Evolutionary conservation across 2,888 invertebrate genomes (phyloP), one percentile per base, ranked within the genome.

Genomic region (Volucella bombylans): DNA sequence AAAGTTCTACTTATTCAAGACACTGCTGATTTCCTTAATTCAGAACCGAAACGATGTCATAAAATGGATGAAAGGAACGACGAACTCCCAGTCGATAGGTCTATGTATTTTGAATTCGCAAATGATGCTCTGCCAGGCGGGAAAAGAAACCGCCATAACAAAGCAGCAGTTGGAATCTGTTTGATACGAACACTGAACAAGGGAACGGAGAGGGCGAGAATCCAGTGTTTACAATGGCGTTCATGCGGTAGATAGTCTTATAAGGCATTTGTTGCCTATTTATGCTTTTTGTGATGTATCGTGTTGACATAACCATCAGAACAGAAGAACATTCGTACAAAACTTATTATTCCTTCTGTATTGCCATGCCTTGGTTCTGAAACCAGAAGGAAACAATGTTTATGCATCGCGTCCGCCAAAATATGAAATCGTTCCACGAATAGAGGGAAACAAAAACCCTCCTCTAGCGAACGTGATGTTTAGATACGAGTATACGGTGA

Each of bases 381-480:
- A 67, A 54, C 52, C 54, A 61, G 39, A 52, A 43, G 39, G 49
- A 65, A 69, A 81, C 80, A 77, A 80, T 85, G 85, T 85, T 80
- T 77, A 85, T 81, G 81, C 77, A 81, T 85, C 71, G 72, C 76
- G 68, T 81, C 76, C 72, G 85, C 55, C 68, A 77, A 85, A 81
- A 68, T 85, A 81, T 81, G 76, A 85, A 69, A 77, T 81, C 72
- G 64, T 81, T 71, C 41, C 47, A 59, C 57, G 65, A 80, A 67
- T 64, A 74, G 14, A 11, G 23, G 67, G 23, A 47, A 76, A 68
- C 71, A 72, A 62, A 45, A 76, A 10, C 64, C 41, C 31, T 52
- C 6, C 31, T 31, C 31, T 31, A 31, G 41, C 57, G 68, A 69
- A 73, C 78, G 82, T 73, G 78, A 78, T 83, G 79, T 64, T 79